Evolutionary conservation across 2,797 vertebrate genomes (phyloP).

Genomic region (Gymnoscopelus braueri): DNA sequence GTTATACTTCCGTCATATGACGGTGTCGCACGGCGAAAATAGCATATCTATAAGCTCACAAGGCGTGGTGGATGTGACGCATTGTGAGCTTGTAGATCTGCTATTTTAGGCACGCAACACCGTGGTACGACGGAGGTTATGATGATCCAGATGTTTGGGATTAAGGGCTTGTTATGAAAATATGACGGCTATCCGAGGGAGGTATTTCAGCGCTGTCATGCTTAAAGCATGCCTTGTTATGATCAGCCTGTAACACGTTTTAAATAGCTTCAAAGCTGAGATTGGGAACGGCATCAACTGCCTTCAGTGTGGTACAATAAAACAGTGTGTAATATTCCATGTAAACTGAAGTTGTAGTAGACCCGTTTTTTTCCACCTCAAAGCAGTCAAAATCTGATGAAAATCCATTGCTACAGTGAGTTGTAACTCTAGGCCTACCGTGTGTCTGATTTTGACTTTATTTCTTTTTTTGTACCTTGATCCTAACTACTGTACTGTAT

Average conservation of each 20-base stretch:
- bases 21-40: too few species aligned
- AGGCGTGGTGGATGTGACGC: too few species aligned
- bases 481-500: neutral
- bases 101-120: too few species aligned
- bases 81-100: too few species aligned
- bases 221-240: slow-evolving; percentile 48
- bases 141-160: slow-evolving; percentile 68
- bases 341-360: slow-evolving; percentile 57
- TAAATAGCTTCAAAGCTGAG: slow-evolving; percentile 40
- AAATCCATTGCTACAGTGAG: slow-evolving; percentile 54
- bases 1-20: too few species aligned
- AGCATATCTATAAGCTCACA: too few species aligned
- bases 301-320: slow-evolving; percentile 44
- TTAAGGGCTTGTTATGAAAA: slow-evolving; percentile 70
- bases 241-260: slow-evolving; percentile 18
- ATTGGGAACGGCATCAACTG: slow-evolving; percentile 56
- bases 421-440: slow-evolving; percentile 38
- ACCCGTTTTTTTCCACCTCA: slow-evolving; percentile 16
- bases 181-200: slow-evolving; percentile 57
- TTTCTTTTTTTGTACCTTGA: neutral
- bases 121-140: slow-evolving; percentile 25
- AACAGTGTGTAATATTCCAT: slow-evolving; percentile 57
- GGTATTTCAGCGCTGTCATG: slow-evolving; percentile 63
- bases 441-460: slow-evolving; percentile 7
- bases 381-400: slow-evolving; percentile 69